Percentiles rank a stretch among this genome's conserved stretches.
Conservation (phyloP, 2,797 vertebrate species). For the Pampus argenteus region DNA sequence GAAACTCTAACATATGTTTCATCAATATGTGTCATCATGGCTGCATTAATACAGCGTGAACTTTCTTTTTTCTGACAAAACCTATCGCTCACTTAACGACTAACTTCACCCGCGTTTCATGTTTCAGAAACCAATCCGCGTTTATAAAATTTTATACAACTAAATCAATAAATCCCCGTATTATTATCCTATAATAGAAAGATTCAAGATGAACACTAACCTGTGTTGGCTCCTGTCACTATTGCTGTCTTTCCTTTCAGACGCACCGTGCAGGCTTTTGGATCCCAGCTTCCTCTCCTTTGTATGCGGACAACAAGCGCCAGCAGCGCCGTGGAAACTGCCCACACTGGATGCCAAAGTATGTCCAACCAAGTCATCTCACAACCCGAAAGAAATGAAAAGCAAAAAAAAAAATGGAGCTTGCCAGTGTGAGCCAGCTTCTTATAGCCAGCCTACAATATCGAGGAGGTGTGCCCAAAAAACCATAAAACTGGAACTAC, state of each 20-base stretch:
- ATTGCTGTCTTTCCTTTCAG: slow-evolving; percentile 87
- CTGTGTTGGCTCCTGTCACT: slow-evolving; percentile 90
- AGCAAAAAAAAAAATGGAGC: no score
- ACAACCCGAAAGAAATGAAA: neutral
- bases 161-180: no score
- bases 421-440: neutral
- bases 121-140: no score
- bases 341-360: slow-evolving; percentile 82
- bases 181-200: neutral
- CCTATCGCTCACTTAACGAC: no score
- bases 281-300: slow-evolving; percentile 77
- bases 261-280: slow-evolving; percentile 71
- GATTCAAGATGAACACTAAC: slow-evolving; percentile 53
- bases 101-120: no score
- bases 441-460: no score
- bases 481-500: no score
- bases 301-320: slow-evolving; percentile 71
- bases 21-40: no score
- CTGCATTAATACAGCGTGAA: no score
- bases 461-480: slow-evolving; percentile 21
- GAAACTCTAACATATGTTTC: no score
- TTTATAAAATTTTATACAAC: no score
- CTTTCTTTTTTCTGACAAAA: no score
- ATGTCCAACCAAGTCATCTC: slow-evolving; percentile 62
- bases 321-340: slow-evolving; percentile 64